Evolutionary conservation across 2,113 vertebrate species (phyloP).

Genomic region (Ceuthmochares aereus): DNA sequence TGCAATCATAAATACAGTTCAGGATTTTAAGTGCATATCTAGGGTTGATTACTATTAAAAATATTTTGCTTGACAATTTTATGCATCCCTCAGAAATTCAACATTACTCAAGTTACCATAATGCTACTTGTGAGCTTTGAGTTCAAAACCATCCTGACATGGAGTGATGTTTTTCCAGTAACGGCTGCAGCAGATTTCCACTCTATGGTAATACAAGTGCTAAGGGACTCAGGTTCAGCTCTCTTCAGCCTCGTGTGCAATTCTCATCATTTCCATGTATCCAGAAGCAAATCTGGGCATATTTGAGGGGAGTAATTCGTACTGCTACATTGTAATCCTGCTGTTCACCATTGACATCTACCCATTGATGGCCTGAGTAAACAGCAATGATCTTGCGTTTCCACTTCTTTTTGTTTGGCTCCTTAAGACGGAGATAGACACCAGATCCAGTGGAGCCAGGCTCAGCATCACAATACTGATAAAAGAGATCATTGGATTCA

Average conservation of each 20-base stretch:
- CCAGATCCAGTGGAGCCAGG: conserved; percentile 93
- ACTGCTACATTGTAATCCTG: conserved; percentile 98
- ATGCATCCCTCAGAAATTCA: conserved; percentile 7
- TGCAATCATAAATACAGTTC: conserved; percentile 45
- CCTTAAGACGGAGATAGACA: conserved; percentile 93
- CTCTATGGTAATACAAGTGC: neutral
- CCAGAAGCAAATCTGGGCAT: conserved; percentile 97
- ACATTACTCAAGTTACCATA: neutral
- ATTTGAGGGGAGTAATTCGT: conserved; percentile 95
- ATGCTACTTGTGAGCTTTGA: neutral
- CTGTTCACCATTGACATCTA: conserved; percentile 86
- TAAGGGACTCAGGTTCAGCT: neutral
- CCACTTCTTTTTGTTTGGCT: conserved; percentile 89
- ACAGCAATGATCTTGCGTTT: conserved; percentile 93
- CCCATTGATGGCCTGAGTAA: conserved; percentile 94
- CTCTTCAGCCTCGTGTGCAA: conserved; percentile 81
- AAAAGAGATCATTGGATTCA: conserved; percentile 91
- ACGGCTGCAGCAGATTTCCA: neutral
- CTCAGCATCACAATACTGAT: conserved; percentile 94
- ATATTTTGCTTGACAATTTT: conserved; percentile 9
- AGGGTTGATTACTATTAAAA: conserved; percentile 16
- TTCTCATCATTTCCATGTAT: conserved; percentile 85
- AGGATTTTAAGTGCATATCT: conserved; percentile 19
- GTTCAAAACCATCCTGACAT: neutral
- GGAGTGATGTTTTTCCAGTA: neutral